Conservation (phyloP, 2,888 invertebrate genomes). For the Lampropteryx suffumata region DNA sequence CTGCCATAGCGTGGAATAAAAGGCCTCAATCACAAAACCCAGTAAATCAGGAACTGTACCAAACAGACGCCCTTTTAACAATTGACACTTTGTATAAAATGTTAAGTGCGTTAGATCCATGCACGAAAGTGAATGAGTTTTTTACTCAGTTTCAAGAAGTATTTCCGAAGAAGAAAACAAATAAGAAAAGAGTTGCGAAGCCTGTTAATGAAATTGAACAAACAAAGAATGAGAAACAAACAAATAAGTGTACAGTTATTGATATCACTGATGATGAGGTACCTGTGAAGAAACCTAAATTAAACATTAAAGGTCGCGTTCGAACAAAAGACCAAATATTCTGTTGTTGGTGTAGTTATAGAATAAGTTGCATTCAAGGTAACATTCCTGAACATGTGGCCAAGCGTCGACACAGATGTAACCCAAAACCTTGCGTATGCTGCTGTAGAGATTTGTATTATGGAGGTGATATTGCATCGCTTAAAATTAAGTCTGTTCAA, state of each 20-base stretch:
- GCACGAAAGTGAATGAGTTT: background rate
- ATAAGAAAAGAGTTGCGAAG: slow-evolving; percentile 8
- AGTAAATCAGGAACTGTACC: slow-evolving; percentile 1
- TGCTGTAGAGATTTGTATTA: slow-evolving; percentile 46
- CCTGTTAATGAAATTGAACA: background rate
- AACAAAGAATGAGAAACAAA: background rate
- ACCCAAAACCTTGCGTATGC: slow-evolving; percentile 38
- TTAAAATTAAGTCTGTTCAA: background rate
- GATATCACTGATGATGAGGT: slow-evolving; percentile 21
- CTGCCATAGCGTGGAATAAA: slow-evolving; percentile 15
- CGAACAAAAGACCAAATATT: slow-evolving; percentile 20
- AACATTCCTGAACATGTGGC: background rate
- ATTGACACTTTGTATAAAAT: slow-evolving; percentile 66
- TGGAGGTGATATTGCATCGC: background rate
- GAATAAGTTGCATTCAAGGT: slow-evolving; percentile 22
- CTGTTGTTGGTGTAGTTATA: slow-evolving; percentile 58
- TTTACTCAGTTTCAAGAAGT: no score
- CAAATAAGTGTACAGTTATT: slow-evolving; percentile 9
- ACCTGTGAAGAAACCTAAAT: background rate
- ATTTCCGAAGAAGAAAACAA: slow-evolving; percentile 7
- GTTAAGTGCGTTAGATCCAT: slow-evolving; percentile 38
- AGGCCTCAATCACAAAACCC: background rate
- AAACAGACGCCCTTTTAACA: slow-evolving; percentile 43
- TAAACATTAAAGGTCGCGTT: background rate
- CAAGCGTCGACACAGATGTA: slow-evolving; percentile 36